A percentile compares a stretch with the other conserved stretches of the same genome.
phyloP scores from a whole-genome alignment of 2,797 vertebrate genomes.

The Momotus momota region DNA sequence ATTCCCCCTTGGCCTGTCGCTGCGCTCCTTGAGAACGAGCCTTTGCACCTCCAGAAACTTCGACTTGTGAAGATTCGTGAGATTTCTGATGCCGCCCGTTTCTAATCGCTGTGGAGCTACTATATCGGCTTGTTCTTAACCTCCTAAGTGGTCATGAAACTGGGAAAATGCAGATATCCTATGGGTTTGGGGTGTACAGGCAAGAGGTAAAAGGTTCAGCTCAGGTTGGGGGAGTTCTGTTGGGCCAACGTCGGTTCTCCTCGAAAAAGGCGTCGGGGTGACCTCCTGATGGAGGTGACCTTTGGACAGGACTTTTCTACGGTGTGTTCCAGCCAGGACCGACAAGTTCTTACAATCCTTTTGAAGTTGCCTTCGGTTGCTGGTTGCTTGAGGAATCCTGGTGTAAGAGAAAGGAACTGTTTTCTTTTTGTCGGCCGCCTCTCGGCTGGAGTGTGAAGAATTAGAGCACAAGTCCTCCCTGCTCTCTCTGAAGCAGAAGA shows the following conservation, averaged over 20 bases:
- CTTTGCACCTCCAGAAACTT: background rate
- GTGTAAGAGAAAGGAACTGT: background rate
- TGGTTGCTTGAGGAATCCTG: background rate
- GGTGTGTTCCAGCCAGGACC: rapidly evolving
- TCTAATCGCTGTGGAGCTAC: background rate
- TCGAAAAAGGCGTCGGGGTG: too few species aligned
- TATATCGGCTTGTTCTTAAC: background rate
- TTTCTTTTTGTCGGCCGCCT: background rate
- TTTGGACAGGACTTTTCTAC: rapidly evolving
- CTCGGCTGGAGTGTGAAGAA: background rate
- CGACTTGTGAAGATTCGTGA: background rate
- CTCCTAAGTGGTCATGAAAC: background rate
- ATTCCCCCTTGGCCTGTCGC: too few species aligned
- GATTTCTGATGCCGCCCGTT: background rate
- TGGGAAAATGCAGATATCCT: background rate
- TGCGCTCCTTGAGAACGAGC: too few species aligned
- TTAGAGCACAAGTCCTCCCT: background rate
- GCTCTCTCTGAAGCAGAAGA: constrained; percentile 9
- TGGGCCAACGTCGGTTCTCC: rapidly evolving
- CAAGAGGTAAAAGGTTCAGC: background rate
- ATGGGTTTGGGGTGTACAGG: background rate
- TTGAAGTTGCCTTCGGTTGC: background rate
- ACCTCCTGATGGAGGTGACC: background rate
- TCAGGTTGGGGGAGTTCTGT: too few species aligned
- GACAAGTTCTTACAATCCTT: background rate